A percentile compares a stretch with the other conserved stretches of the same genome.
These are phyloP conservation scores for Glyptemys insculpta DNA, from an alignment of 2,797 vertebrate species.

Conservation along the genomic window DNA sequence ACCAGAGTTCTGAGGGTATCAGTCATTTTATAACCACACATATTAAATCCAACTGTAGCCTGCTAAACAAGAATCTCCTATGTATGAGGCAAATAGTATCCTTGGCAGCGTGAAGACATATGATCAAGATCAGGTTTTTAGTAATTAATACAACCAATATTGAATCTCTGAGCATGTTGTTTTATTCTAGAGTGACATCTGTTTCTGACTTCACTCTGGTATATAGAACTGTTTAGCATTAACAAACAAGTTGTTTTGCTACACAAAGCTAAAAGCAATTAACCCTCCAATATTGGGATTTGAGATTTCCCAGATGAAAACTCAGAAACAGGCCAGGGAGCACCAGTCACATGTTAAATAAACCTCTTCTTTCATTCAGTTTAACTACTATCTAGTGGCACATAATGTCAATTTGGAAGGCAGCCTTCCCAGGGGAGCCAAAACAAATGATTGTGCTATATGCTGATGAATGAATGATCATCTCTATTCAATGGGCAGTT, in stretches of 20 bases:
- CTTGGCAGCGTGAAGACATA: background rate
- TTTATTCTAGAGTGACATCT: background rate
- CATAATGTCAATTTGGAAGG: conserved; percentile 68
- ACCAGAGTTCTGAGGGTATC: background rate
- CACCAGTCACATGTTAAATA: conserved; percentile 49
- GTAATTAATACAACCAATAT: background rate
- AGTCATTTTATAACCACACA: background rate
- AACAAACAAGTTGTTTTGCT: background rate
- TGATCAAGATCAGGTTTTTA: background rate
- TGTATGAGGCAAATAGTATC: background rate
- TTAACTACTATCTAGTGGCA: conserved; percentile 63
- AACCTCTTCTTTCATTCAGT: conserved; percentile 54
- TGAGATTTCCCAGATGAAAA: background rate
- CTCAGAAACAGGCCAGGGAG: background rate
- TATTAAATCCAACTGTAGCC: background rate
- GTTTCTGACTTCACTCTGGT: background rate
- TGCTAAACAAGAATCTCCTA: conserved; percentile 7
- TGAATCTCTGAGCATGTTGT: background rate
- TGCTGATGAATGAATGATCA: conserved; percentile 55
- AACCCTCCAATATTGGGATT: background rate
- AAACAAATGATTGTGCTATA: conserved; percentile 42
- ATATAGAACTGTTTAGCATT: background rate
- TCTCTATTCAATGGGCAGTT: background rate
- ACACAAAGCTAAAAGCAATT: background rate
- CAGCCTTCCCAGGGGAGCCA: conserved; percentile 57